Evolutionary conservation across 23 tunicate genomes (phyloP), one percentile per base, ranked within the genome.

Genomic region (Trididemnum clinides): DNA sequence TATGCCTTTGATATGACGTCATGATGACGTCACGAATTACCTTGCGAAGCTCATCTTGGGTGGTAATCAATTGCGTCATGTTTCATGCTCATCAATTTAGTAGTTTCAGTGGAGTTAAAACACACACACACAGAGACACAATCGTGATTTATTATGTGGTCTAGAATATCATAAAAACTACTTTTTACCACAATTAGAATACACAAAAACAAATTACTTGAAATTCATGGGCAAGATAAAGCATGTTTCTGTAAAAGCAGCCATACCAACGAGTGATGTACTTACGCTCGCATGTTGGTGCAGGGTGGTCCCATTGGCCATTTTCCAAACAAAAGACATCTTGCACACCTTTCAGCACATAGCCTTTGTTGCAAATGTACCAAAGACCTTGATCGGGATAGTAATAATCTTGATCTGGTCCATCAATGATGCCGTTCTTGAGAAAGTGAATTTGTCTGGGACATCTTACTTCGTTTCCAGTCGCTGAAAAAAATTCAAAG

Each of bases 201-300:
- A 62, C n/a, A n/a, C n/a, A n/a, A n/a, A n/a, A n/a, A n/a, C n/a
- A n/a, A n/a, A n/a, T n/a, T n/a, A n/a, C n/a, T n/a, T n/a, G n/a
- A n/a, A n/a, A n/a, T n/a, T n/a, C n/a, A n/a, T n/a, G n/a, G n/a
- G n/a, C n/a, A n/a, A n/a, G n/a, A n/a, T n/a, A n/a, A n/a, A n/a
- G n/a, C n/a, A n/a, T n/a, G n/a, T n/a, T n/a, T n/a, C n/a, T n/a
- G n/a, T n/a, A n/a, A n/a, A n/a, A n/a, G n/a, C n/a, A n/a, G n/a
- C n/a, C n/a, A n/a, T n/a, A n/a, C n/a, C n/a, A n/a, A n/a, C n/a
- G n/a, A n/a, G n/a, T n/a, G n/a, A n/a, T n/a, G n/a, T n/a, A 73
- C 80, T 73, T 38, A 73, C 80, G 54, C 27, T 12, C 57, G 29
- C 80, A 73, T 3, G 25, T 36, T 23, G 80, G 80, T 18, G 80